Percentiles rank a stretch among this genome's conserved stretches.
Evolutionary conservation across 2,113 vertebrate species (phyloP).

Genomic region (Perca fluviatilis): DNA sequence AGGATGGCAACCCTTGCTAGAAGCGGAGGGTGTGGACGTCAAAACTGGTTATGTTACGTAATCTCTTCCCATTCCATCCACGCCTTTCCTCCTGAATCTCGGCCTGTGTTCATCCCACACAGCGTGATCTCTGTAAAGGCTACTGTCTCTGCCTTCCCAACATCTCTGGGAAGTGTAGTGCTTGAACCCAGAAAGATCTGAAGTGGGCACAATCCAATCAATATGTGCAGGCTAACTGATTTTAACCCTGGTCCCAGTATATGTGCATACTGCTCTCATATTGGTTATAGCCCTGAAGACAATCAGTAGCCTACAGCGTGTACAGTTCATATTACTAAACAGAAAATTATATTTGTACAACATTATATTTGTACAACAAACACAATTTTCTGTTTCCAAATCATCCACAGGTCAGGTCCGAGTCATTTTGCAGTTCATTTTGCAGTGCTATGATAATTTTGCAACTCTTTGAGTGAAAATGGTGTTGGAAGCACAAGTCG

Average conservation of each 20-base stretch:
- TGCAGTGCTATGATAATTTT: not conserved
- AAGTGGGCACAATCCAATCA: not conserved
- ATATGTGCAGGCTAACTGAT: not conserved
- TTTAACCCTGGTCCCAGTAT: not conserved
- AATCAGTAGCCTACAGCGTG: no score
- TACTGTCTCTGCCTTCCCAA: constrained; percentile 12
- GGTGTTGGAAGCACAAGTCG: not conserved
- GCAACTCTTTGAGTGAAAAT: not conserved
- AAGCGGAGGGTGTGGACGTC: constrained; percentile 72
- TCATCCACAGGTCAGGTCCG: not conserved
- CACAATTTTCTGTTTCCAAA: not conserved
- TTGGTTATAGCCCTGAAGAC: not conserved
- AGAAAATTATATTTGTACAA: no score
- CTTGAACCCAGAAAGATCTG: not conserved
- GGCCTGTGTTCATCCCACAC: constrained; percentile 64
- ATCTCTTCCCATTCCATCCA: constrained; percentile 65
- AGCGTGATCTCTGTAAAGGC: constrained; percentile 27
- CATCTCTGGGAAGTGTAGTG: not conserved
- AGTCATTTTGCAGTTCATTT: not conserved
- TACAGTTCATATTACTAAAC: not conserved
- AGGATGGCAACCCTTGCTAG: constrained; percentile 34
- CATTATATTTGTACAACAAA: not conserved
- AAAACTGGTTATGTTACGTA: constrained; percentile 75
- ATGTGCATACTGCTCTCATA: not conserved
- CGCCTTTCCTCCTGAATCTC: constrained; percentile 54